Conservation (phyloP, 2,113 vertebrate genomes). For the Larimichthys polyactis region DNA sequence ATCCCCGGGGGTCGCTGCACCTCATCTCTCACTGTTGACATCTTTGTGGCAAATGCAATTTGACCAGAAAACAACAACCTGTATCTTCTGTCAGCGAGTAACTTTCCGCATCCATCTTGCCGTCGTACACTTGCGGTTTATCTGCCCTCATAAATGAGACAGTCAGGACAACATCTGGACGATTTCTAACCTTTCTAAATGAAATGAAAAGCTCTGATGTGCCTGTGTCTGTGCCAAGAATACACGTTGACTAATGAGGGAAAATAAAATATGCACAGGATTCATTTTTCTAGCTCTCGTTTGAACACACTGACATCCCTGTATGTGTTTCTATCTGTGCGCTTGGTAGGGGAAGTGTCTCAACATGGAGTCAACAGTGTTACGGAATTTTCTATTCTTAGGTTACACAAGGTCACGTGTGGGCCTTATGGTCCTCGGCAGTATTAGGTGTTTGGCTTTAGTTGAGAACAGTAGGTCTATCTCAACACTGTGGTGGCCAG, state of each 20-base stretch:
- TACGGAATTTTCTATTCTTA: no score
- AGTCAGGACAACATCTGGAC: slow-evolving; percentile 32
- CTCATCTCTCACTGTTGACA: slow-evolving; percentile 62
- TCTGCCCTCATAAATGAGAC: slow-evolving; percentile 32
- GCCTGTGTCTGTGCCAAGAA: slow-evolving; percentile 1
- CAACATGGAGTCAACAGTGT: slow-evolving; percentile 25
- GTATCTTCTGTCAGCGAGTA: slow-evolving; percentile 31
- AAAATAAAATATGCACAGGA: not conserved
- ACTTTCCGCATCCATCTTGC: slow-evolving; percentile 47
- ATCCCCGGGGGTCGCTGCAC: slow-evolving; percentile 57
- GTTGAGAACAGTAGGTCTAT: no score
- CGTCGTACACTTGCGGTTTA: not conserved
- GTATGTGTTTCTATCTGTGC: not conserved
- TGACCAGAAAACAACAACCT: slow-evolving; percentile 68
- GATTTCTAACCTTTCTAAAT: slow-evolving; percentile 4
- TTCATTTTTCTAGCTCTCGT: not conserved
- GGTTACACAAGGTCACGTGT: no score
- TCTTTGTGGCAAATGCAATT: slow-evolving; percentile 70
- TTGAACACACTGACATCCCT: not conserved
- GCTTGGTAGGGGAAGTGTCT: not conserved
- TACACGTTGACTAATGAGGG: not conserved
- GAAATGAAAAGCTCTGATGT: not conserved
- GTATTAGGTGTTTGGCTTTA: no score
- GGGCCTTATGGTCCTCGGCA: no score
- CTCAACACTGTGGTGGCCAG: no score